phyloP scores from a whole-genome alignment of 2,888 invertebrate genomes.

The Philereme vetulata region DNA sequence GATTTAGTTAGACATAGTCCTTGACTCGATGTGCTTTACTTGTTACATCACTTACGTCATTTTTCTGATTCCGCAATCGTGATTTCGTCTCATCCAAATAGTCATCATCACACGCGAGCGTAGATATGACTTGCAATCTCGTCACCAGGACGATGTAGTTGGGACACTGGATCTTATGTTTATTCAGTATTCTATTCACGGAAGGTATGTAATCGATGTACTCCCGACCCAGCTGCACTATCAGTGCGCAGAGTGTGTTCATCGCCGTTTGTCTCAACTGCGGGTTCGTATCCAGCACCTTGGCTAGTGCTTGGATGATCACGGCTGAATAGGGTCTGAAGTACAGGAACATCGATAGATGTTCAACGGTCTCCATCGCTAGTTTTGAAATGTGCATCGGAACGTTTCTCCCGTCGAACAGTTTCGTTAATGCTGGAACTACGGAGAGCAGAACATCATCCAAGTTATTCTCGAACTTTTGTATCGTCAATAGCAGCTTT shows the following conservation, averaged over 20 bases:
- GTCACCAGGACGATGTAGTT: conserved; percentile 92
- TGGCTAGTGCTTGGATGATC: conserved; percentile 96
- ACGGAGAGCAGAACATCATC: conserved; percentile 97
- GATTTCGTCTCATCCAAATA: conserved; percentile 86
- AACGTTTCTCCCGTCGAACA: conserved; percentile 94
- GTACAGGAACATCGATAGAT: conserved; percentile 94
- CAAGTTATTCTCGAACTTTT: conserved; percentile 96
- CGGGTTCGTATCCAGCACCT: conserved; percentile 92
- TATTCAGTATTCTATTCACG: conserved; percentile 92
- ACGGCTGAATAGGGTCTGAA: conserved; percentile 96
- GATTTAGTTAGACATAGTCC: too few relatives aligned
- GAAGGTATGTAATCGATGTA: conserved; percentile 96
- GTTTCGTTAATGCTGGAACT: conserved; percentile 95
- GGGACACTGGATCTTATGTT: conserved; percentile 90
- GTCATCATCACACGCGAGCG: conserved; percentile 90
- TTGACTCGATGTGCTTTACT: too few relatives aligned
- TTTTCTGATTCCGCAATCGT: conserved; percentile 87
- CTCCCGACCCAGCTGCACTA: conserved; percentile 94
- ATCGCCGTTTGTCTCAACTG: conserved; percentile 91
- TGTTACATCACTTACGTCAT: conserved; percentile 80
- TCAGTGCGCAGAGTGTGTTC: conserved; percentile 94
- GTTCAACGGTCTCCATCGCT: conserved; percentile 93
- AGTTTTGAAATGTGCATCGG: conserved; percentile 89
- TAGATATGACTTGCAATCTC: conserved; percentile 89
- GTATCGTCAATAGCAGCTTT: conserved; percentile 92